Evolutionary conservation across 2,888 invertebrate species (phyloP).

Genomic region (Acanthosepion lycidas): DNA sequence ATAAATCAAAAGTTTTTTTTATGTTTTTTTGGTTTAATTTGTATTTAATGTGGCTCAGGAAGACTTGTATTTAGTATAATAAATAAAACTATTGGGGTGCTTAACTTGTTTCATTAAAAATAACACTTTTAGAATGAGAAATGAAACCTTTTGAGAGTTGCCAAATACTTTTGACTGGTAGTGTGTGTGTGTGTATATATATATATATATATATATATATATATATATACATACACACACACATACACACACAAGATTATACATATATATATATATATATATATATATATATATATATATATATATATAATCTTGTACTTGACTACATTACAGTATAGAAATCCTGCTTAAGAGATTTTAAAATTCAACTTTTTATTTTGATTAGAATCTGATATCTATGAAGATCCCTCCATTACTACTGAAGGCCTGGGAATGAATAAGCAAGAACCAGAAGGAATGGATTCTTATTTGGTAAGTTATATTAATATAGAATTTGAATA

Average conservation of each 20-base stretch:
- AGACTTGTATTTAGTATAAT: too few species aligned
- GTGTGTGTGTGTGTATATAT: too few species aligned
- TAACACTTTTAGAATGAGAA: too few species aligned
- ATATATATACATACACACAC: not conserved
- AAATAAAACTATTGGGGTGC: too few species aligned
- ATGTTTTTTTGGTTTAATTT: too few species aligned
- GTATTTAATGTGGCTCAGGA: too few species aligned
- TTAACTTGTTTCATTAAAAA: too few species aligned
- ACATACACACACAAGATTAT: not conserved
- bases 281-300: not conserved
- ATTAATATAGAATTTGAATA: too few species aligned
- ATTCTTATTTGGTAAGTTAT: constrained; percentile 66
- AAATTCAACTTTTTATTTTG: not conserved
- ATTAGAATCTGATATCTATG: constrained; percentile 68
- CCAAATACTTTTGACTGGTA: too few species aligned
- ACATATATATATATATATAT: too few species aligned
- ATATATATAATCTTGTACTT: not conserved
- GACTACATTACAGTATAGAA: not conserved
- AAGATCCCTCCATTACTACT: constrained; percentile 68
- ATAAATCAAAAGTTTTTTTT: too few species aligned
- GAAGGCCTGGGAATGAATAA: constrained; percentile 65
- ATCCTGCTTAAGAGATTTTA: not conserved
- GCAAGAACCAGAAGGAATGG: constrained; percentile 63
- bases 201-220: not conserved
- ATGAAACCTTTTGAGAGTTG: too few species aligned